Percentiles rank a stretch among this genome's conserved stretches.
phyloP scores from a whole-genome alignment of 2,888 invertebrate species.

The Melieria crassipennis region DNA sequence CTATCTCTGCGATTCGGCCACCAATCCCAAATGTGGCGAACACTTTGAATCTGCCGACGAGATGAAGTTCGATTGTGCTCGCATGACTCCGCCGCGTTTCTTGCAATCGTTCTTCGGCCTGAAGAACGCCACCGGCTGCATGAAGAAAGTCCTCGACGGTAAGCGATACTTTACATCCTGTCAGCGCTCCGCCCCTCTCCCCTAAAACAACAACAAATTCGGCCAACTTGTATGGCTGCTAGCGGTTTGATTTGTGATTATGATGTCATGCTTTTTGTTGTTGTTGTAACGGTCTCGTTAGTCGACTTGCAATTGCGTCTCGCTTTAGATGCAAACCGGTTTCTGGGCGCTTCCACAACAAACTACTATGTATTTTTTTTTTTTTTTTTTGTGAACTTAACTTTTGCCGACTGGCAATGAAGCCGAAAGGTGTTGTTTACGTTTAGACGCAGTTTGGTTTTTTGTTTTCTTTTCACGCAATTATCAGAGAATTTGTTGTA shows the following conservation, averaged over 20 bases:
- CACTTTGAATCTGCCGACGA: slow-evolving; percentile 53
- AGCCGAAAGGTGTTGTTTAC: not conserved
- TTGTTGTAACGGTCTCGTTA: not conserved
- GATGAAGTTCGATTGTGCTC: slow-evolving; percentile 54
- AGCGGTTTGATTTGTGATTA: not conserved
- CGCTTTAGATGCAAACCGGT: not conserved
- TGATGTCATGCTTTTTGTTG: not conserved
- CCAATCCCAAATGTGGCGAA: slow-evolving; percentile 56
- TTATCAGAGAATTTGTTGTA: not conserved
- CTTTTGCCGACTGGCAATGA: no score
- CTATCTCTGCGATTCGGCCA: slow-evolving; percentile 60
- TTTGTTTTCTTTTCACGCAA: not conserved
- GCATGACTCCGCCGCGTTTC: slow-evolving; percentile 55
- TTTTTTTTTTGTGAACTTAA: not conserved
- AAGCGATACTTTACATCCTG: slow-evolving; percentile 47
- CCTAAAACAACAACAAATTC: not conserved
- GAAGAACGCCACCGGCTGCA: slow-evolving; percentile 62
- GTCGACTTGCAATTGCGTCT: not conserved
- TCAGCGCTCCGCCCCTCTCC: not conserved
- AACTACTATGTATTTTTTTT: not conserved
- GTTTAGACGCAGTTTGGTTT: not conserved
- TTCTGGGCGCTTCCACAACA: not conserved
- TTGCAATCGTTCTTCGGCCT: slow-evolving; percentile 47
- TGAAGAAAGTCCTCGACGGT: slow-evolving; percentile 60
- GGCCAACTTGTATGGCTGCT: no score